Evolutionary conservation across 2,113 vertebrate genomes (phyloP), one percentile per base, ranked within the genome.

Genomic region (Galeopterus variegatus): DNA sequence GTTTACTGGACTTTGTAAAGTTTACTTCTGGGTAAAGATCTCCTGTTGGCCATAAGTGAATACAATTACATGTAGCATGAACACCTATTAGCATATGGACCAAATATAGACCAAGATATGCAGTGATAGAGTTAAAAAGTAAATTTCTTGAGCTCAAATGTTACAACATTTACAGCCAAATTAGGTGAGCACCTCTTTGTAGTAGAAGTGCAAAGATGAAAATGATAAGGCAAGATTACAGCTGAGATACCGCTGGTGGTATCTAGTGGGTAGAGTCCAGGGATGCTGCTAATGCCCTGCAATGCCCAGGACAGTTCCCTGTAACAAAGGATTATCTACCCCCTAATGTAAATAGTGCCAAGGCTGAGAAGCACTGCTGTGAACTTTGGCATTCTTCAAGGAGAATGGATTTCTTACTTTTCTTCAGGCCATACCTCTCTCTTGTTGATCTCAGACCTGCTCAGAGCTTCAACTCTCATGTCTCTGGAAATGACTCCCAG

Each of bases 21-120:
- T 97, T 95, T 72, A 2, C 31, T 95, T 80, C n/a, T 96, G 41
- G 83, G 50, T n/a, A 87, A 90, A 94, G 24, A 64, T 76, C 84
- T 31, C 0, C 9, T 31, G 0, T 3, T 58, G 69, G 33, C 23
- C 12, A 24, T 4, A 64, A 77, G 13, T 62, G 52, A 89, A n/a
- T 77, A 77, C 54, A 93, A 3, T 8, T 72, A 17, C 1, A 11
- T 19, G 1, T 36, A 77, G 9, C 10, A 41, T 56, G 36, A 21
- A 48, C 10, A 67, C 15, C 15, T 65, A 6, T 94, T 87, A 58
- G 14, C 14, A 19, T 62, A 15, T 73, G 36, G 45, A 56, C 21
- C 36, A 93, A 65, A 54, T 36, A 18, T 11, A 80, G 19, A 81
- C 18, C 26, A 91, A 76, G 33, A 17, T 73, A 62, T 23, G 24